These are phyloP conservation scores for Caranx ignobilis DNA, from an alignment of 2,113 vertebrate species.

Conservation along the genomic window DNA sequence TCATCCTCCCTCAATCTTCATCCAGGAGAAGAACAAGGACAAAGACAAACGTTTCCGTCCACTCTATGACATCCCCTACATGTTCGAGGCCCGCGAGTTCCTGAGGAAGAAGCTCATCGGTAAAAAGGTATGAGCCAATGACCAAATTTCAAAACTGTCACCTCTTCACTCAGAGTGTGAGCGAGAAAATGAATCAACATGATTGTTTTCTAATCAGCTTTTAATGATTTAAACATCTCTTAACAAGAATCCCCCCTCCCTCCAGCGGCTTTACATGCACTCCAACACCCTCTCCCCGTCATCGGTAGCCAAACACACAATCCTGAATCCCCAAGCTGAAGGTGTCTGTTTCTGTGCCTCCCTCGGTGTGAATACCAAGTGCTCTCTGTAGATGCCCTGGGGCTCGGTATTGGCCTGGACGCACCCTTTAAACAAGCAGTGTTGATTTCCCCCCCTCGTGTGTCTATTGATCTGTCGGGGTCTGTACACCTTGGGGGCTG, in stretches of 20 bases:
- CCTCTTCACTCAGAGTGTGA: background rate
- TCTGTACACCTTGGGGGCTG: conserved; percentile 52
- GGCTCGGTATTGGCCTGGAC: conserved; percentile 56
- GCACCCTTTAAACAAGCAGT: conserved; percentile 77
- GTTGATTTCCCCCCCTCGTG: conserved; percentile 73
- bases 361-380: conserved; percentile 60
- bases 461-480: conserved; percentile 69
- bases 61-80: conserved; percentile 98
- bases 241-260: conserved; percentile 15
- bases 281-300: background rate
- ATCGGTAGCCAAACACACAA: conserved; percentile 22
- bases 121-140: conserved; percentile 89
- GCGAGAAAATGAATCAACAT: conserved; percentile 15
- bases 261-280: conserved; percentile 5
- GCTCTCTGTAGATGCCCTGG: conserved; percentile 50
- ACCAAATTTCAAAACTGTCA: background rate
- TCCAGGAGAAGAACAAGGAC: conserved; percentile 90
- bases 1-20: background rate
- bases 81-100: conserved; percentile 99
- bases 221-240: conserved; percentile 30
- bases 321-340: conserved; percentile 25
- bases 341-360: conserved; percentile 29
- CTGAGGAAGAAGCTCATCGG: conserved; percentile 98
- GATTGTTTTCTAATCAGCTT: conserved; percentile 30
- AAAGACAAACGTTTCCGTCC: conserved; percentile 98